A percentile compares a stretch with the other conserved stretches of the same genome.
Conservation (phyloP, 2,797 vertebrate genomes). For the Halcyon smyrnensis region DNA sequence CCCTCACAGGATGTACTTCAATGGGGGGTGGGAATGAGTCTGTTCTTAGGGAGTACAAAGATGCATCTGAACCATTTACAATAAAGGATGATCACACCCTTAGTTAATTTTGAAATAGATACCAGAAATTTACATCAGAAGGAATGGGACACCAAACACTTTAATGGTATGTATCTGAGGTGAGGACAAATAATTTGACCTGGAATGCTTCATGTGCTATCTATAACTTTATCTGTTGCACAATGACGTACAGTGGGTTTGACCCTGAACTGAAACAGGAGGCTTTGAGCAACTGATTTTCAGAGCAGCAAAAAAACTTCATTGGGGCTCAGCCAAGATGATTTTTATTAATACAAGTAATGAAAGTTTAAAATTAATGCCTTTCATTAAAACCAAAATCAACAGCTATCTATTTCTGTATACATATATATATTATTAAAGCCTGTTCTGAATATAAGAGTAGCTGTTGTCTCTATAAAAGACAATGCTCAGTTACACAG, state of each 20-base stretch:
- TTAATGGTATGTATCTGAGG: background rate
- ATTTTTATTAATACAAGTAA: background rate
- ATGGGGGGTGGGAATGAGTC: background rate
- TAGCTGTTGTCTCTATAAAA: background rate
- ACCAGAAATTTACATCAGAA: background rate
- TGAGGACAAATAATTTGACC: background rate
- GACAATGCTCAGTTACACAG: background rate
- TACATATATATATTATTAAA: background rate
- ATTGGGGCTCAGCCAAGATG: background rate
- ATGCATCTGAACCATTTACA: background rate
- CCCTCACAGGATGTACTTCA: rapidly evolving
- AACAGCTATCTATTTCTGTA: background rate
- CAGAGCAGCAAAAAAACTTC: background rate
- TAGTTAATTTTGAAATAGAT: background rate
- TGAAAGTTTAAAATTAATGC: background rate
- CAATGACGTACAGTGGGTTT: background rate
- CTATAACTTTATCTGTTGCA: background rate
- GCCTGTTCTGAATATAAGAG: background rate
- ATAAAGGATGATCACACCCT: background rate
- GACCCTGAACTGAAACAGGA: background rate
- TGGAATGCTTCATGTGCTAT: background rate
- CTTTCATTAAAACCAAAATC: background rate
- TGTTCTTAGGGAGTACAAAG: background rate
- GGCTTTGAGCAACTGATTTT: background rate
- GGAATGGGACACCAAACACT: background rate